Percentiles rank a stretch among this genome's conserved stretches.
These are phyloP conservation scores for Drosophila acutilabella DNA, from an alignment of 2,888 invertebrate genomes.

Conservation along the genomic window DNA sequence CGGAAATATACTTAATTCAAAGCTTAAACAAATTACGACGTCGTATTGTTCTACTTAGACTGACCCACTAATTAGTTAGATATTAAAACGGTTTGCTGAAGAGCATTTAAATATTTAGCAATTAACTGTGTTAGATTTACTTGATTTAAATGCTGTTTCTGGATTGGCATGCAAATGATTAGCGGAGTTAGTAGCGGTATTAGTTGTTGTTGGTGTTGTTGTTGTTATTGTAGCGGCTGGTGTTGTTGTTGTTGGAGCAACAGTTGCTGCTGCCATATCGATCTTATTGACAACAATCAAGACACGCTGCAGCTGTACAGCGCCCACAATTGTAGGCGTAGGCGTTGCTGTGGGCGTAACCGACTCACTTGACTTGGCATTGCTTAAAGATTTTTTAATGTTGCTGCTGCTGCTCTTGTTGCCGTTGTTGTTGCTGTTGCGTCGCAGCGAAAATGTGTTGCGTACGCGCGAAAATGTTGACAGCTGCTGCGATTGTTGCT, in stretches of 20 bases:
- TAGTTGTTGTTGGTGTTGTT: constrained; percentile 33
- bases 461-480: constrained; percentile 82
- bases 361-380: constrained; percentile 76
- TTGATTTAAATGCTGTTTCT: constrained; percentile 49
- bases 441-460: constrained; percentile 74
- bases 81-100: constrained; percentile 14
- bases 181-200: constrained; percentile 53
- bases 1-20: too few species aligned
- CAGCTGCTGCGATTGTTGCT: constrained; percentile 63
- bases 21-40: neutral
- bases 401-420: constrained; percentile 46
- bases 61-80: constrained; percentile 19
- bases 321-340: constrained; percentile 35
- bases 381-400: constrained; percentile 51
- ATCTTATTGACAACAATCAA: constrained; percentile 73
- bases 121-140: constrained; percentile 57
- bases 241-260: constrained; percentile 29
- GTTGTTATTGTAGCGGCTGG: constrained; percentile 4
- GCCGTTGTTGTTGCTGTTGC: constrained; percentile 58
- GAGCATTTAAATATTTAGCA: constrained; percentile 29
- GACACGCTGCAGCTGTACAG: constrained; percentile 51
- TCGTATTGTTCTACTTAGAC: neutral
- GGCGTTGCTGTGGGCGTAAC: constrained; percentile 38
- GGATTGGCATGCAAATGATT: constrained; percentile 62
- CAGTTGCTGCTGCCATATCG: constrained; percentile 49